These are phyloP conservation scores for Cerastis leucographa DNA, from an alignment of 2,888 invertebrate species.

Conservation along the genomic window DNA sequence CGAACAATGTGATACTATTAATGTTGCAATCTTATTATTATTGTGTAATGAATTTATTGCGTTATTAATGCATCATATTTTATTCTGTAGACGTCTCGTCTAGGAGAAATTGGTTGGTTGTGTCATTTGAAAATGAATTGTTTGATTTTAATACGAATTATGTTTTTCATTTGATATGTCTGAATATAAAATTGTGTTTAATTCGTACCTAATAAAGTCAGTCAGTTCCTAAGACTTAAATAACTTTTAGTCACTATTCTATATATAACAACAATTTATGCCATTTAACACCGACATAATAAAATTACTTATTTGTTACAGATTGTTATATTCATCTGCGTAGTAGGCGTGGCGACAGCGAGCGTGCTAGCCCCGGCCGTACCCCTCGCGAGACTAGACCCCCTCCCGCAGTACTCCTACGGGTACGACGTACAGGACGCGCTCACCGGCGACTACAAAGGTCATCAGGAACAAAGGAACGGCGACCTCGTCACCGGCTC, in stretches of 20 bases:
- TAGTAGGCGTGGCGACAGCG: constrained; percentile 81
- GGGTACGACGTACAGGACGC: constrained; percentile 91
- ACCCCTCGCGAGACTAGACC: constrained; percentile 82
- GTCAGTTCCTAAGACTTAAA: not conserved
- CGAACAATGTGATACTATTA: constrained; percentile 59
- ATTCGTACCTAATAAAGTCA: not conserved
- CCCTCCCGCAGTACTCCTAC: constrained; percentile 90
- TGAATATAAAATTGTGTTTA: not conserved
- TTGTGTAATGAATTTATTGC: constrained; percentile 55
- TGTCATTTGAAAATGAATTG: not conserved
- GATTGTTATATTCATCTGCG: constrained; percentile 89
- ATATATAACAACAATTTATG: not conserved
- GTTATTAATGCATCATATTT: constrained; percentile 44
- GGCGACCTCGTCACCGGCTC: constrained; percentile 91
- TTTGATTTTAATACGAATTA: not conserved
- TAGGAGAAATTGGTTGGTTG: constrained; percentile 17
- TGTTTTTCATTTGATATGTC: not conserved
- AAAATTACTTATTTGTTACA: constrained; percentile 56
- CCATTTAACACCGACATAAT: not conserved
- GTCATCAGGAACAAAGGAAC: constrained; percentile 90
- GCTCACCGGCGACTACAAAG: constrained; percentile 91
- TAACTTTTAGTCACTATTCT: not conserved
- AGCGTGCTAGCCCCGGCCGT: constrained; percentile 81
- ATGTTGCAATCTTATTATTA: constrained; percentile 59
- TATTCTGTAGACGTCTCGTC: constrained; percentile 23